A percentile compares a stretch with the other conserved stretches of the same genome.
These are phyloP conservation scores for Troides oblongomaculatus DNA, from an alignment of 2,888 invertebrate genomes.

Conservation along the genomic window DNA sequence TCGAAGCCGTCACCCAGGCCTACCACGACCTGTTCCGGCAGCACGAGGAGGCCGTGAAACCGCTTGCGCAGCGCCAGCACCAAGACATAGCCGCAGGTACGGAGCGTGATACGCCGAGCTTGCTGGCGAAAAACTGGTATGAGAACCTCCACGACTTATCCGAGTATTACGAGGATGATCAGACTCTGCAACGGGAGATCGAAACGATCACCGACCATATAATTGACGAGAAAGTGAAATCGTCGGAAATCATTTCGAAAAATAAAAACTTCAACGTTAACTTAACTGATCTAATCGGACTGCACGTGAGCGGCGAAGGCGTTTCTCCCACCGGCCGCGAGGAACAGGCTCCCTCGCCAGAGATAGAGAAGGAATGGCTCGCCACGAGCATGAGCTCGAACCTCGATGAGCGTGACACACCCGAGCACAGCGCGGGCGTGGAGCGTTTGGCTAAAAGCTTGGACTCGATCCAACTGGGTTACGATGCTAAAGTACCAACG, in stretches of 20 bases:
- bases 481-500: constrained; percentile 65
- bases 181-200: constrained; percentile 56
- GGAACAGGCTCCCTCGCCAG: constrained; percentile 54
- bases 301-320: constrained; percentile 63
- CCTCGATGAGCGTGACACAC: constrained; percentile 55
- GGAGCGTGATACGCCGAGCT: constrained; percentile 46
- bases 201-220: constrained; percentile 63
- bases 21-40: constrained; percentile 69
- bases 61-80: constrained; percentile 64
- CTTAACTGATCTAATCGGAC: constrained; percentile 63
- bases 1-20: constrained; percentile 67
- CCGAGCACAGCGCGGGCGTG: constrained; percentile 48
- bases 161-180: constrained; percentile 76
- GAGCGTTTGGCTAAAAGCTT: constrained; percentile 63
- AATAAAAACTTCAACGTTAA: constrained; percentile 67
- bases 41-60: constrained; percentile 72
- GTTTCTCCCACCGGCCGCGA: constrained; percentile 55
- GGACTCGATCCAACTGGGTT: constrained; percentile 59
- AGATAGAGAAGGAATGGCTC: constrained; percentile 69
- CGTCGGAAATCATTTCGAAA: constrained; percentile 32
- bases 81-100: constrained; percentile 47
- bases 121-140: constrained; percentile 60
- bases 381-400: constrained; percentile 68
- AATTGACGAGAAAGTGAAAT: constrained; percentile 54
- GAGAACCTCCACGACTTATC: constrained; percentile 69